phyloP scores from a whole-genome alignment of 2,888 invertebrate genomes.

The Erebia ligea region DNA sequence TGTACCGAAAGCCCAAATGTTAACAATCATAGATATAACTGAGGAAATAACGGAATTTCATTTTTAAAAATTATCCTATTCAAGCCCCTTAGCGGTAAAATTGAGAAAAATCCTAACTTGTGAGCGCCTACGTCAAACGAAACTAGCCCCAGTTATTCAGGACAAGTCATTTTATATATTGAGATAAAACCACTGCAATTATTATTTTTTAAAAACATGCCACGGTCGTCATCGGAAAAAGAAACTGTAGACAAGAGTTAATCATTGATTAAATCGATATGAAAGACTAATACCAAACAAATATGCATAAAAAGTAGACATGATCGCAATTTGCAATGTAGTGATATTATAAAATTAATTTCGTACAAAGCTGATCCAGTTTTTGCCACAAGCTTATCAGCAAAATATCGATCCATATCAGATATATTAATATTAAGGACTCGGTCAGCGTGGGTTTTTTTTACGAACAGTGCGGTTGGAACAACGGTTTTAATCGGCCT shows the following conservation, averaged over 20 bases:
- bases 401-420: constrained; percentile 28
- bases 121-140: too few relatives aligned
- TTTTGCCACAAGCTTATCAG: constrained; percentile 25
- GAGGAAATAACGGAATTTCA: too few relatives aligned
- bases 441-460: constrained; percentile 34
- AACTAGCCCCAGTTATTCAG: too few relatives aligned
- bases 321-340: not conserved
- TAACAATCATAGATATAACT: too few relatives aligned
- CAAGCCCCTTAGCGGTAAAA: too few relatives aligned
- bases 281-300: not conserved
- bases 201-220: not conserved
- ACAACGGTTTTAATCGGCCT: constrained; percentile 37
- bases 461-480: constrained; percentile 25
- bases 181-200: too few relatives aligned
- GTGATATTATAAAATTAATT: constrained; percentile 16
- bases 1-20: too few relatives aligned
- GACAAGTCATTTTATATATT: too few relatives aligned
- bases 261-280: not conserved
- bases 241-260: not conserved
- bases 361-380: constrained; percentile 8
- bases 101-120: too few relatives aligned
- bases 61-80: too few relatives aligned
- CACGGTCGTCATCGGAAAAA: not conserved
- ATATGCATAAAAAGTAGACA: not conserved
- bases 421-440: constrained; percentile 31